Evolutionary conservation across 2,888 invertebrate genomes (phyloP).

Genomic region (Physocephala rufipes): DNA sequence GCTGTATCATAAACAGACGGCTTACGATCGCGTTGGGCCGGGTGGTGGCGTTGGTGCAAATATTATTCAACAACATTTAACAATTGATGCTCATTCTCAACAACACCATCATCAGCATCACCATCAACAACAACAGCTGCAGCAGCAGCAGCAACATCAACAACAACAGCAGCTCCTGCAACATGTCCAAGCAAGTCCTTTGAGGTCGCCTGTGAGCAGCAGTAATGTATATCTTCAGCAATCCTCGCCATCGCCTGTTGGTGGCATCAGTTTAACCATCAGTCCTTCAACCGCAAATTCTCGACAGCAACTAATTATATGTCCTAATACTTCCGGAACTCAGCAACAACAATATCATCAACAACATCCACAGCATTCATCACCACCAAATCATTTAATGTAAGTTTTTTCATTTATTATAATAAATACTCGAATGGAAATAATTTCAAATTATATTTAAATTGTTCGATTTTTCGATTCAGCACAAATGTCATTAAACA

Average conservation of each 20-base stretch:
- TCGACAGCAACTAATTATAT: neutral
- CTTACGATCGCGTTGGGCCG: too few species aligned
- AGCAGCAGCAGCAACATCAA: slow-evolving; percentile 9
- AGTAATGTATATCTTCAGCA: too few species aligned
- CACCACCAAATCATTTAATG: slow-evolving; percentile 42
- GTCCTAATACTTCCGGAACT: neutral
- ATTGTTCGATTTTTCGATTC: neutral
- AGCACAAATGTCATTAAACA: slow-evolving; percentile 22
- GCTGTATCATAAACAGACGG: slow-evolving; percentile 18
- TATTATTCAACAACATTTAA: slow-evolving; percentile 37
- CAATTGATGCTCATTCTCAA: slow-evolving; percentile 20
- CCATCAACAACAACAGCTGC: neutral
- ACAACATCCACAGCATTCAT: slow-evolving; percentile 38
- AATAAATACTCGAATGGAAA: neutral
- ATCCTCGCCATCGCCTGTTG: neutral
- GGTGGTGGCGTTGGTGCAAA: slow-evolving; percentile 6
- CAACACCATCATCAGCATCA: slow-evolving; percentile 20
- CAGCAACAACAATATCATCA: slow-evolving; percentile 30
- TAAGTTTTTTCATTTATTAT: slow-evolving; percentile 29
- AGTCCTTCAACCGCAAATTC: neutral
- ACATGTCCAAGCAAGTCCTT: too few species aligned
- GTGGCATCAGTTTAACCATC: neutral
- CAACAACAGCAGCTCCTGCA: neutral
- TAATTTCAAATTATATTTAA: neutral
- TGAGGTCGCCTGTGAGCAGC: too few species aligned